A percentile compares a stretch with the other conserved stretches of the same genome.
phyloP scores from a whole-genome alignment of 2,113 vertebrate genomes.

The Sitta europaea region DNA sequence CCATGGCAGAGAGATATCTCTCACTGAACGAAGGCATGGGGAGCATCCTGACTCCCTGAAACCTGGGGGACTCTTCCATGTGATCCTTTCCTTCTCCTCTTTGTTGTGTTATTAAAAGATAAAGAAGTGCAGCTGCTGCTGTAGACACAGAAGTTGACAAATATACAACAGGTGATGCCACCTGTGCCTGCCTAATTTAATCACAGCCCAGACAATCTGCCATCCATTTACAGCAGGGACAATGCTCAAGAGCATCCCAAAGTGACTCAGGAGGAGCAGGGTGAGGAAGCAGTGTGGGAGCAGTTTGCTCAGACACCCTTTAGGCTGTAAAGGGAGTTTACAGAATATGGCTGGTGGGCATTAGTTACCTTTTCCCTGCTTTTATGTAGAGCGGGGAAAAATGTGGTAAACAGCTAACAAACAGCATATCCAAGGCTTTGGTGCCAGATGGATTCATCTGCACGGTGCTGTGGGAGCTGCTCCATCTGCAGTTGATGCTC shows the following conservation, averaged over 20 bases:
- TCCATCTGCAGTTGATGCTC: not conserved
- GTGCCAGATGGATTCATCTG: slow-evolving; percentile 17
- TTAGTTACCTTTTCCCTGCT: not conserved
- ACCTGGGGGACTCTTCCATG: not conserved
- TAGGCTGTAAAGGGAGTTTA: not conserved
- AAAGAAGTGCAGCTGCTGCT: slow-evolving; percentile 20
- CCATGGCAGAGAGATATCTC: not conserved
- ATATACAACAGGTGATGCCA: slow-evolving; percentile 32
- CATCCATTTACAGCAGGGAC: not conserved
- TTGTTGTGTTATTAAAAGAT: not conserved
- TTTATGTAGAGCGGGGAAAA: not conserved
- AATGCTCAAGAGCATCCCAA: not conserved
- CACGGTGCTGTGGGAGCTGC: not conserved
- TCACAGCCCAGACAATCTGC: slow-evolving; percentile 14
- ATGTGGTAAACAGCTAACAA: not conserved
- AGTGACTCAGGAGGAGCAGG: not conserved
- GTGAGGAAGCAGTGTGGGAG: not conserved
- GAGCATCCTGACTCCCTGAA: not conserved
- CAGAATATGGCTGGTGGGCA: not conserved
- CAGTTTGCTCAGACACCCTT: not conserved
- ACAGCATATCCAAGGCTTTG: not conserved
- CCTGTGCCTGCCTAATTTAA: slow-evolving; percentile 39
- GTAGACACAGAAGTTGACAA: not conserved
- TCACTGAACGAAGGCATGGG: not conserved
- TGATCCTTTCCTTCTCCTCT: not conserved